Base-by-base conservation (phyloP, 2,888 invertebrate genomes). In the Ferdinandea cuprea region DNA sequence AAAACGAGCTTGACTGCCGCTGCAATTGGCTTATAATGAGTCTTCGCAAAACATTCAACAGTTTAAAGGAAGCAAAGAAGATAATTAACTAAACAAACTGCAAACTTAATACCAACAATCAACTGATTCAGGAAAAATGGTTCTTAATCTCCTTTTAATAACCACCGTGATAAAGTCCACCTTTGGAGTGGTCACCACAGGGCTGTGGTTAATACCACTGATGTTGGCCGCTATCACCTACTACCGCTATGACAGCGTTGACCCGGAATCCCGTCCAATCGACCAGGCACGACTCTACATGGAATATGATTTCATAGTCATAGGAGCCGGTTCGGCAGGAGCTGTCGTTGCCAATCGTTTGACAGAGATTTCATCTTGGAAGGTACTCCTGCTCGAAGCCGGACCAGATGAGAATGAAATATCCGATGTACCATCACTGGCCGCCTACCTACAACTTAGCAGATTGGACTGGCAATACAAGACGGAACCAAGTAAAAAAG, bases 391-490 rank as follows among this genome's bases (percentile, higher is more conserved):
- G 5, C 90, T 97, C 58, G 97, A 97, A 91, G 96, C 96, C 46
- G 97, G 97, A 25, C 96, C 95, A 0, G 96, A 96, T 87, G 97
- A 97, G 89, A 96, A 96, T 90, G 96, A 97, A 91, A 95, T 96
- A 84, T 94, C 95, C 1, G 97, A 97, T 89, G 96, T 97, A 74
- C 97, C 97, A 28, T 96, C 96, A 56, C 89, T 97, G 87, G 96
- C 97, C 0, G 96, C 96, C 0, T 97, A 97, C 89, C 92, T 97
- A 52, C 97, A 97, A 91, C 92, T 97, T 74, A 95, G 96, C 85
- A 95, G 95, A 89, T 90, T 97, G 78, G 97, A 97, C 91, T 97
- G 97, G 97, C 94, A 95, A 86, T 97, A 97, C 91, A 97, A 96
- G 91, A 96, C 96, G 0, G 96, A 97, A 88, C 95, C 96, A 0